Evolutionary conservation across 2,113 vertebrate species (phyloP), one percentile per base, ranked within the genome.

Genomic region (Lethenteron camtschaticum): DNA sequence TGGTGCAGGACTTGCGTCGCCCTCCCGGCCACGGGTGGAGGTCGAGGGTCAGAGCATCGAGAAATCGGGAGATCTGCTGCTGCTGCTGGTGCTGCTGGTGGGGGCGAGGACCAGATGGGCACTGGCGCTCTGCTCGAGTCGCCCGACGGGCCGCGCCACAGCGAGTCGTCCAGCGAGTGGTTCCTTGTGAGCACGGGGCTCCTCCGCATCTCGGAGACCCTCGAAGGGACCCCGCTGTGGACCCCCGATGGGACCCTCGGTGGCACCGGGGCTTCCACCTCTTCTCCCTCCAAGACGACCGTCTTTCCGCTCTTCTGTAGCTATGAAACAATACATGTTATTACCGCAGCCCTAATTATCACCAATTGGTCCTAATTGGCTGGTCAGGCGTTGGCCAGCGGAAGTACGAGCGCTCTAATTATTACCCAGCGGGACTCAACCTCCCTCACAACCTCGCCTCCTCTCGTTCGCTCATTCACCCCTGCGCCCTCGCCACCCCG

Each of bases 381-480:
- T 41, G 41, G 41, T 41, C 41, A 41, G 41, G 41, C 41, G 41
- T 41, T 41, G 41, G 41, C 6, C 41, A 41, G 41, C 41, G 41
- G 41, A 41, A 41, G 41, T 6, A 41, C 41, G 41, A 41, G 41
- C 41, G 5, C 3, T 41, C 41, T 41, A 41, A 41, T 41, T 41
- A 41, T 41, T 41, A 41, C 41, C 41, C 3, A 41, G 41, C 41
- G 41, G 41, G 41, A 41, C 41, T 41, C 41, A 7, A 41, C 41
- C 41, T 6, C 41, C 41, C 5, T 41, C 72, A 73, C 10, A 11
- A 11, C 56, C 78, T 63, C 71, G 85, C 84, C 82, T 85, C 84
- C 58, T 85, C 84, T 83, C 84, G 83, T 76, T 78, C 81, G 76
- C 76, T 78, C 68, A 82, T 56, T 0, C 41, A 41, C 41, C 41